Conservation (phyloP, 2,797 vertebrate species). For the Paramormyrops hopkinsi region DNA sequence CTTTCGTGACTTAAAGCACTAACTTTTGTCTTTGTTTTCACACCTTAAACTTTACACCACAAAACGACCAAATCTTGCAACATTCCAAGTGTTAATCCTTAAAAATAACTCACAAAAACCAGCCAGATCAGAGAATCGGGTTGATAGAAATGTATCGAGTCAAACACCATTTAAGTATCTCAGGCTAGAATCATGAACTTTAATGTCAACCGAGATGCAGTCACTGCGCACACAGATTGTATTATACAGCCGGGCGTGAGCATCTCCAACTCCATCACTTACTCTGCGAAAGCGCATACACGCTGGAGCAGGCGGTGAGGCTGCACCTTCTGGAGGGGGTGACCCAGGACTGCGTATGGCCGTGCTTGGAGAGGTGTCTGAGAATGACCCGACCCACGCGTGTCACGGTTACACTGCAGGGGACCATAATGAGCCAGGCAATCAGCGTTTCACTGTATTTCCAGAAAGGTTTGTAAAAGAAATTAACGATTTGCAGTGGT, state of each 20-base stretch:
- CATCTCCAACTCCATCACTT: not conserved
- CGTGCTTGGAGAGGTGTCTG: not conserved
- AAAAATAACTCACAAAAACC: not conserved
- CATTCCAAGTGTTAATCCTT: not conserved
- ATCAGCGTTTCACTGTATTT: not conserved
- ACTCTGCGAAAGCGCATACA: not conserved
- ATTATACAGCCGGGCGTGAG: not conserved
- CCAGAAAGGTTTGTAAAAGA: not conserved
- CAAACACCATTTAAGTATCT: not conserved
- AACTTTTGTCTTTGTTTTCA: not conserved
- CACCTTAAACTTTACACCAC: not conserved
- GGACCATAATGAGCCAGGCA: not conserved
- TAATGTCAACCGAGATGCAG: not conserved
- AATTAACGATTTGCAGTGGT: not conserved
- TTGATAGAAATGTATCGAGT: not conserved
- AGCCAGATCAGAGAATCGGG: not conserved
- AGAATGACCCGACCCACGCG: not conserved
- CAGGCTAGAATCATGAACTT: not conserved
- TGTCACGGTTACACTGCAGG: not conserved
- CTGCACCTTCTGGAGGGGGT: not conserved
- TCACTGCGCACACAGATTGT: not conserved
- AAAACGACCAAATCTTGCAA: not conserved
- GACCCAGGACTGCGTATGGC: not conserved
- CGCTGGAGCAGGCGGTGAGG: not conserved
- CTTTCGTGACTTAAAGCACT: not conserved